phyloP scores from a whole-genome alignment of 2,113 vertebrate species.

The Todiramphus saurophagus region DNA sequence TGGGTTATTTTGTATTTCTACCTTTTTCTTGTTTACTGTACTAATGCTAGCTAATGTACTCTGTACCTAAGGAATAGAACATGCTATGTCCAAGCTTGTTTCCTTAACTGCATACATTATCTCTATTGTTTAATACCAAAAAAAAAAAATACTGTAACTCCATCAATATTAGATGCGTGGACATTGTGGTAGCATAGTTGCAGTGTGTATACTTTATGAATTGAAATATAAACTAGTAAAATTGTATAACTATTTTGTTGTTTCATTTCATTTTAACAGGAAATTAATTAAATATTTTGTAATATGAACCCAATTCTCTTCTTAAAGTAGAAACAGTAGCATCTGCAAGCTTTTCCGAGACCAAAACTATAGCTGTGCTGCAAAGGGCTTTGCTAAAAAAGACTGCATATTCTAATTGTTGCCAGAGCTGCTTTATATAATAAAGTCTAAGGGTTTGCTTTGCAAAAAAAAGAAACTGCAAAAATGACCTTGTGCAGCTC shows the following conservation, averaged over 20 bases:
- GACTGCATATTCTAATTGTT: conserved; percentile 21
- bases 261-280: conserved; percentile 74
- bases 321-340: conserved; percentile 17
- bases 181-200: conserved; percentile 92
- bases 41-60: conserved; percentile 87
- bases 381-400: conserved; percentile 64
- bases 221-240: conserved; percentile 92
- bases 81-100: conserved; percentile 73
- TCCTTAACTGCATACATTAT: conserved; percentile 82
- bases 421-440: conserved; percentile 45
- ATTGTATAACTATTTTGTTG: conserved; percentile 75
- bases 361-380: background rate
- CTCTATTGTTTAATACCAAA: conserved; percentile 84
- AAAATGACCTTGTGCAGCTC: conserved; percentile 44
- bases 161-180: conserved; percentile 88
- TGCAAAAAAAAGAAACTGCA: conserved; percentile 40
- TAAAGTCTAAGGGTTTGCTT: conserved; percentile 32
- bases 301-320: conserved; percentile 44
- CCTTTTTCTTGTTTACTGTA: conserved; percentile 82
- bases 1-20: conserved; percentile 85
- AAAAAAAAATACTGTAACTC: conserved; percentile 80
- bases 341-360: conserved; percentile 12
- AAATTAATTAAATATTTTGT: conserved; percentile 76
- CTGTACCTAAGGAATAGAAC: conserved; percentile 76
- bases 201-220: conserved; percentile 92